A percentile compares a stretch with the other conserved stretches of the same genome.
These are phyloP conservation scores for Nomada goodeniana DNA, from an alignment of 2,888 invertebrate species.

Conservation along the genomic window DNA sequence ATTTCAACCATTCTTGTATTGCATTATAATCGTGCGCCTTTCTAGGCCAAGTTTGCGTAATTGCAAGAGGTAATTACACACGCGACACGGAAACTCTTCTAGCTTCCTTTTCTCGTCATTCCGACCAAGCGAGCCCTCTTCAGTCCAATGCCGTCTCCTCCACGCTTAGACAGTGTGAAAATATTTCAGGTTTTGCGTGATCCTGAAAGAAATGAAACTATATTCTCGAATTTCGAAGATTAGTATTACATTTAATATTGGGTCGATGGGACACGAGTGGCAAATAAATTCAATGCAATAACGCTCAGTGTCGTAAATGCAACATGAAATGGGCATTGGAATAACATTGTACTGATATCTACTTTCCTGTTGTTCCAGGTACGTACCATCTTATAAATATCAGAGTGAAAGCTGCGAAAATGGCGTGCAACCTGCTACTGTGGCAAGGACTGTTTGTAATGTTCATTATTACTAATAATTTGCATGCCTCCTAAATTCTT, in stretches of 20 bases:
- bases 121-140: conserved; percentile 42
- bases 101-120: conserved; percentile 36
- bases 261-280: too few relatives aligned
- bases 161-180: conserved; percentile 36
- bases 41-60: conserved; percentile 58
- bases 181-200: conserved; percentile 35
- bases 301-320: too few relatives aligned
- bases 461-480: too few relatives aligned
- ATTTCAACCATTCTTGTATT: conserved; percentile 42
- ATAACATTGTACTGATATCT: too few relatives aligned
- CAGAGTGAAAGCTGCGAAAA: not conserved
- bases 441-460: not conserved
- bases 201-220: not conserved
- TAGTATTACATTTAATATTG: too few relatives aligned
- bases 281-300: too few relatives aligned
- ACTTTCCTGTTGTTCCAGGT: conserved; percentile 14
- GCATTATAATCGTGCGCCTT: conserved; percentile 51
- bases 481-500: too few relatives aligned
- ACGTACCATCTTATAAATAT: not conserved
- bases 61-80: conserved; percentile 60
- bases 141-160: conserved; percentile 50
- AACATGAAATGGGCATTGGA: too few relatives aligned
- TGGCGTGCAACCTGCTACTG: not conserved
- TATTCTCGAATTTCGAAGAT: conserved; percentile 1
- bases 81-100: conserved; percentile 41